Percentiles rank a stretch among this genome's conserved stretches.
These are phyloP conservation scores for Acomys russatus DNA, from an alignment of 2,797 vertebrate species.

Conservation along the genomic window DNA sequence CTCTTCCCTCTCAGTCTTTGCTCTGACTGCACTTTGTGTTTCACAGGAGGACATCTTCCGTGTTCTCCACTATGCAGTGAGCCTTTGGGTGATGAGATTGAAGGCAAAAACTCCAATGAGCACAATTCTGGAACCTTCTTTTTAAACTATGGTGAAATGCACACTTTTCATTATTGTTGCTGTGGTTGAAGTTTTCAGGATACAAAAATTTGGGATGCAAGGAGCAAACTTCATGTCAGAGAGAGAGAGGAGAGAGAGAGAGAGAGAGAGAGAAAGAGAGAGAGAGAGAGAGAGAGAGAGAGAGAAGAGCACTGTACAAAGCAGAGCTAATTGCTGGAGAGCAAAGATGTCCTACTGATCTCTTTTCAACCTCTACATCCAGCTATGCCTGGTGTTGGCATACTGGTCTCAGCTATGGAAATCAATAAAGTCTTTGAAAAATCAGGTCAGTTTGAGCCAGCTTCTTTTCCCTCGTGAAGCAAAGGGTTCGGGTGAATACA, in stretches of 20 bases:
- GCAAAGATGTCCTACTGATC: not conserved
- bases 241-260: not conserved
- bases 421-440: not conserved
- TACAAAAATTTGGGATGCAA: not conserved
- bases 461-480: conserved; percentile 16
- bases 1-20: not conserved
- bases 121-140: not conserved
- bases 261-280: no score
- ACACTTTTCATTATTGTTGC: not conserved
- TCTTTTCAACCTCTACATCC: not conserved
- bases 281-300: no score
- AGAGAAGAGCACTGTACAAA: not conserved
- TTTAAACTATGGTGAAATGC: not conserved
- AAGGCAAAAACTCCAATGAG: not conserved
- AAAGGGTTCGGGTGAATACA: conserved; percentile 1
- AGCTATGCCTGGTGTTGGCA: not conserved
- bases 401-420: not conserved
- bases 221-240: not conserved
- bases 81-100: not conserved
- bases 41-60: not conserved
- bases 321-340: not conserved
- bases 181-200: conserved; percentile 11
- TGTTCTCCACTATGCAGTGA: not conserved
- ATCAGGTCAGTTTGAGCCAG: not conserved
- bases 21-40: not conserved